Evolutionary conservation across 1,140 invertebrate species (phyloP).

Genomic region (Drosophila asahinai): DNA sequence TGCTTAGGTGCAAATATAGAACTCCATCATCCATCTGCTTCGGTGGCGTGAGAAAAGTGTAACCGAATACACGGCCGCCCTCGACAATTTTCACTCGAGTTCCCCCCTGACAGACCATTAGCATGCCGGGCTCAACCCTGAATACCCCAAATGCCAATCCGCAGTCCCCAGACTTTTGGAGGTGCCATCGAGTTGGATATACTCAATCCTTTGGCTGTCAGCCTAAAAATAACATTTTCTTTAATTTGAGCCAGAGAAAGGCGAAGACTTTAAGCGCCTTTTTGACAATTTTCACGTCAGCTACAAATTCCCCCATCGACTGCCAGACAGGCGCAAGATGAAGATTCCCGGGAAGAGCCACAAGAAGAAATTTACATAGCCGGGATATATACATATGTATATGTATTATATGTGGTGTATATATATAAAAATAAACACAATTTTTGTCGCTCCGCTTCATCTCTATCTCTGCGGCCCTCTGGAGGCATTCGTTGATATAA

Average conservation of each 20-base stretch:
- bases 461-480: constrained; percentile 44
- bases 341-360: constrained; percentile 47
- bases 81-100: constrained; percentile 44
- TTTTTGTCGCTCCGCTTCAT: constrained; percentile 61
- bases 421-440: constrained; percentile 77
- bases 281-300: constrained; percentile 81
- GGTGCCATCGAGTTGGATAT: constrained; percentile 43
- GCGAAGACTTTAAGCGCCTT: constrained; percentile 78
- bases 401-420: constrained; percentile 47
- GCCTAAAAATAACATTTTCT: constrained; percentile 80
- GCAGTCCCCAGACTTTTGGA: constrained; percentile 7
- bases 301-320: constrained; percentile 68
- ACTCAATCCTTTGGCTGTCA: constrained; percentile 73
- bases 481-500: constrained; percentile 63
- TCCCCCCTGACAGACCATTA: constrained; percentile 47
- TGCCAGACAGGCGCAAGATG: constrained; percentile 35
- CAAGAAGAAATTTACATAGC: constrained; percentile 67
- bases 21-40: constrained; percentile 31
- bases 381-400: neutral
- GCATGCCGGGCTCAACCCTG: constrained; percentile 34
- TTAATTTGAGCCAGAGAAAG: constrained; percentile 58
- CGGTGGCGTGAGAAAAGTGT: constrained; percentile 46
- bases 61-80: constrained; percentile 31
- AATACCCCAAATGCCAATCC: constrained; percentile 30
- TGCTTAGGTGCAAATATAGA: constrained; percentile 59